Evolutionary conservation across 1,140 invertebrate genomes (phyloP).

Genomic region (Zaprionus taronus): DNA sequence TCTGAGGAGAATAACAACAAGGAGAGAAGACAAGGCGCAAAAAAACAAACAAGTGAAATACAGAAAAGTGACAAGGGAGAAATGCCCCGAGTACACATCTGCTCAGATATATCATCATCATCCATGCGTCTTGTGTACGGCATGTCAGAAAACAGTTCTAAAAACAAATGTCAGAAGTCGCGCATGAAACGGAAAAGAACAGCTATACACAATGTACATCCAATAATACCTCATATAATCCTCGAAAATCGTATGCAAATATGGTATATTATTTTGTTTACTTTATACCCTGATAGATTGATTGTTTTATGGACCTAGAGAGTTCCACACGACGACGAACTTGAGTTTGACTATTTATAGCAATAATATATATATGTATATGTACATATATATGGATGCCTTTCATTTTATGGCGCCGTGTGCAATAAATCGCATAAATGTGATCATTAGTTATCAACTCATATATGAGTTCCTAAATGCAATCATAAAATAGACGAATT

Average conservation of each 20-base stretch:
- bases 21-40: conserved; percentile 8
- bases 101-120: conserved; percentile 69
- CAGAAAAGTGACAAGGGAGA: conserved; percentile 36
- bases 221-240: not conserved
- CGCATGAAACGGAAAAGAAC: not conserved
- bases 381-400: conserved; percentile 2
- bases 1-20: conserved; percentile 12
- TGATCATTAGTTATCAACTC: conserved; percentile 46
- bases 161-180: conserved; percentile 68
- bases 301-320: conserved; percentile 54
- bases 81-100: conserved; percentile 72
- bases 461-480: conserved; percentile 39
- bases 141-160: conserved; percentile 67
- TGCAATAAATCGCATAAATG: conserved; percentile 71
- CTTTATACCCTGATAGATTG: conserved; percentile 55
- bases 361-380: not conserved
- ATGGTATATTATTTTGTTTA: conserved; percentile 61
- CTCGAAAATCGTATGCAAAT: conserved; percentile 42
- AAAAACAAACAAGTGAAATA: conserved; percentile 3
- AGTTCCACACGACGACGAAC: conserved; percentile 1
- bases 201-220: conserved; percentile 2
- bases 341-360: conserved; percentile 29
- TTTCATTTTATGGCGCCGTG: conserved; percentile 60
- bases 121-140: conserved; percentile 49
- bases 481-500: conserved; percentile 58